Percentiles rank a stretch among this genome's conserved stretches.
Conservation (phyloP, 2,888 invertebrate genomes). For the Nephrotoma appendiculata region DNA sequence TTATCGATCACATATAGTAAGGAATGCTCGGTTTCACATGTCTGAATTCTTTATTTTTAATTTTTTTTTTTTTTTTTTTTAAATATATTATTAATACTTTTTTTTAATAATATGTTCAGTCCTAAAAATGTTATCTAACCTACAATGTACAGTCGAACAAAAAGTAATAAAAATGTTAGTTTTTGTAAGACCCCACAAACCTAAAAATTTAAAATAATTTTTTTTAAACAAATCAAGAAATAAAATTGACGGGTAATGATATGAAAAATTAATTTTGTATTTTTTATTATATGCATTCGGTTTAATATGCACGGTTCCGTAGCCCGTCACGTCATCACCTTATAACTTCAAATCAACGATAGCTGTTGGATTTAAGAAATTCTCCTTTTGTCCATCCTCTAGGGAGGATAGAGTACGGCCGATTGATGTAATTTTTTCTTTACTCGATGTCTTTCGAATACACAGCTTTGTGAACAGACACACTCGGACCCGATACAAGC, state of each 20-base stretch:
- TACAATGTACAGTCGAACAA: neutral
- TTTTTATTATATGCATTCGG: neutral
- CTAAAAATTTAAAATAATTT: neutral
- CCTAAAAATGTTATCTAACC: neutral
- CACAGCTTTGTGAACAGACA: conserved; percentile 32
- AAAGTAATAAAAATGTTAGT: neutral
- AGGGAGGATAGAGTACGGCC: conserved; percentile 30
- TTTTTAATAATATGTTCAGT: neutral
- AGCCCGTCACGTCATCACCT: neutral
- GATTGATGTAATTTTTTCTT: conserved; percentile 23
- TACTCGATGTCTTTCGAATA: conserved; percentile 24
- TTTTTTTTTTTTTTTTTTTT: neutral
- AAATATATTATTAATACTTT: neutral
- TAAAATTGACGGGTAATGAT: neutral
- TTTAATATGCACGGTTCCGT: neutral
- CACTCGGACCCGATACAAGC: conserved; percentile 36
- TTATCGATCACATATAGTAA: neutral
- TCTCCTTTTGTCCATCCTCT: conserved; percentile 31
- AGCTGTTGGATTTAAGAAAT: conserved; percentile 32
- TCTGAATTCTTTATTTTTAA: neutral
- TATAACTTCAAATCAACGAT: conserved; percentile 34
- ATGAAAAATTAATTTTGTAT: neutral
- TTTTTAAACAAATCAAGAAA: neutral
- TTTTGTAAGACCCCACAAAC: neutral
- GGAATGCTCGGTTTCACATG: neutral